These are phyloP conservation scores for Luperina testacea DNA, from an alignment of 2,888 invertebrate species.

Conservation along the genomic window DNA sequence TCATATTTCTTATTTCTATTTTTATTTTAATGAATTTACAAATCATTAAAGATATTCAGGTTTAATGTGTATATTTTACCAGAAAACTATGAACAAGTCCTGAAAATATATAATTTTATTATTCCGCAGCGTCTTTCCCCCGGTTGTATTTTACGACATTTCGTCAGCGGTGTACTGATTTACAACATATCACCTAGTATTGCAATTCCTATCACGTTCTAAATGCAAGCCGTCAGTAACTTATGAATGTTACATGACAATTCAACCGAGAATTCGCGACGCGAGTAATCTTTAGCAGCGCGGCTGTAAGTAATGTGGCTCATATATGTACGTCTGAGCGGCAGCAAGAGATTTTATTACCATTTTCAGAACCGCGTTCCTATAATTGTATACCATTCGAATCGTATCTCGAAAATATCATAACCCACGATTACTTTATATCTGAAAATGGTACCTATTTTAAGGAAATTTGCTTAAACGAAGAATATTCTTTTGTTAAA, in stretches of 20 bases:
- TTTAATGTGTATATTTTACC: background rate
- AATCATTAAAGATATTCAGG: background rate
- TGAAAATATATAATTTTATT: conserved; percentile 17
- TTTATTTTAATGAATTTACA: background rate
- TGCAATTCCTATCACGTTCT: conserved; percentile 62
- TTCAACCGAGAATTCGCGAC: conserved; percentile 54
- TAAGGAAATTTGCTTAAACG: background rate
- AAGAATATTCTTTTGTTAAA: conserved; percentile 10
- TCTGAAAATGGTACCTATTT: background rate
- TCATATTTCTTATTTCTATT: background rate
- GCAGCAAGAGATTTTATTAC: conserved; percentile 38
- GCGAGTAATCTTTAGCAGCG: conserved; percentile 59
- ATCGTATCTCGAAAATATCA: background rate
- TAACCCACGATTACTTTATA: background rate
- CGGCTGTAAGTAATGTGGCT: conserved; percentile 45
- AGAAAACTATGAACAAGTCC: background rate
- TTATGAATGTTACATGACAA: conserved; percentile 69
- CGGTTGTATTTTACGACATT: conserved; percentile 28
- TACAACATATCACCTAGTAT: conserved; percentile 48
- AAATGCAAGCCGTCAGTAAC: conserved; percentile 66
- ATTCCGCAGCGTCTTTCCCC: conserved; percentile 1
- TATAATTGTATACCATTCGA: background rate
- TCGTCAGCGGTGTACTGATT: conserved; percentile 57
- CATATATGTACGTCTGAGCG: conserved; percentile 30
- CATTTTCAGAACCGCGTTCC: conserved; percentile 7